Percentiles rank a stretch among this genome's conserved stretches.
Conservation (phyloP, 2,888 invertebrate genomes). For the Clunio marinus region DNA sequence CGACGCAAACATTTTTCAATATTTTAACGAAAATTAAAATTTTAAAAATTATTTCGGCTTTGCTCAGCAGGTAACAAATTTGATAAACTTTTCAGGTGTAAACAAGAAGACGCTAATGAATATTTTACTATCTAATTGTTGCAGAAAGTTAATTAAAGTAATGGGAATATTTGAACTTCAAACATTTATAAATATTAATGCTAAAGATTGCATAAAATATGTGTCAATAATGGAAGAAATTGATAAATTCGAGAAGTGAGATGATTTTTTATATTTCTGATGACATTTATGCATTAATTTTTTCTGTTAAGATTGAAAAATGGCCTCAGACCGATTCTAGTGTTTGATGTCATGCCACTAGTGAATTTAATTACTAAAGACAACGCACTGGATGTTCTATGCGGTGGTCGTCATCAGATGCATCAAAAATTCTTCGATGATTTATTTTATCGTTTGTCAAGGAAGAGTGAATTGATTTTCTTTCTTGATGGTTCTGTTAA, state of each 20-base stretch:
- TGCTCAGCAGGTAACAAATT: no score
- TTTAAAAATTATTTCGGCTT: no score
- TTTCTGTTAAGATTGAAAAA: background rate
- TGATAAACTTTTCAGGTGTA: no score
- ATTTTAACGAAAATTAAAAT: no score
- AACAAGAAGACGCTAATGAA: no score
- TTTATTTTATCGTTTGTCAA: background rate
- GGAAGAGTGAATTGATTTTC: background rate
- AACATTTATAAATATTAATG: no score
- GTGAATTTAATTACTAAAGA: background rate
- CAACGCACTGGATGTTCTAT: background rate
- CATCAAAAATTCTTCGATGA: background rate
- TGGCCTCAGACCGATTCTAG: background rate
- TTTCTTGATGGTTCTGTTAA: background rate
- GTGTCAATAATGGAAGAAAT: no score
- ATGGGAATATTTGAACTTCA: no score
- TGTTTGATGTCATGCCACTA: background rate
- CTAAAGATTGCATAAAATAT: no score
- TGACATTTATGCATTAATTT: background rate
- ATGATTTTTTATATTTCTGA: background rate
- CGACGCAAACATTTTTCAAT: no score
- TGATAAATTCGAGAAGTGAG: background rate
- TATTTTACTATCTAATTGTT: no score
- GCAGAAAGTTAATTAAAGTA: no score
- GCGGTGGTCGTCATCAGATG: background rate